Base-by-base conservation (phyloP, 1,140 invertebrate genomes). In the Temnothorax longispinosus region DNA sequence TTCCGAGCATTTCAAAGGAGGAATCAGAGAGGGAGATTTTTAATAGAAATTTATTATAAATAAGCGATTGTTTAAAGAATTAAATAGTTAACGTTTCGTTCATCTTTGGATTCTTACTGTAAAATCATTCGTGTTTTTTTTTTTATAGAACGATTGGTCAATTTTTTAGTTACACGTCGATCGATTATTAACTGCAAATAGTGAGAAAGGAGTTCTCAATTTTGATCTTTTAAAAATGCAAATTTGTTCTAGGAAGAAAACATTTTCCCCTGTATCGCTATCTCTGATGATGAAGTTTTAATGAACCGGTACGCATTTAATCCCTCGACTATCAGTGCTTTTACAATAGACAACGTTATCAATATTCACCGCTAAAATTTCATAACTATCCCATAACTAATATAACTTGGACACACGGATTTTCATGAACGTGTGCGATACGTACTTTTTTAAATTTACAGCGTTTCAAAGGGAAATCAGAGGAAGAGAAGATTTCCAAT, bases 391-490 rank as follows among this genome's bases (percentile, higher is more conserved):
- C 32, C 27, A 50, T 69, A 69, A 69, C 41, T 47, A 27, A 50
- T 21, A 38, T 41, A 38, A 44, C n/a, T n/a, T 58, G 32, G 21
- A 38, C 5, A 74, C 47, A 18, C 15, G 44, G 47, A 54, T 50
- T 71, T 71, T 71, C 47, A 32, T 50, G 44, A 50, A 27, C 21
- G 21, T 32, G 67, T 32, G 21, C 15, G n/a, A 10, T 32, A 32
- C 67, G 13, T 71, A 72, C 1, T 32, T 52, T 32, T 52, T 72
- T 56, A 38, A 52, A 72, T 47, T 72, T 52, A 69, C 18, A n/a
- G 13, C 35, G 64, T 41, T 65, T 65, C 13, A 15, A 69, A 27
- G 65, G 5, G 6, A 32, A 27, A 50, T 69, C 41, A 11, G 21
- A 50, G 21, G 21, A 6, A 32, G 11, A 27, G 38, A 5, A 69